These are phyloP conservation scores for Ptyas mucosa DNA, from an alignment of 2,113 vertebrate species.

Conservation along the genomic window DNA sequence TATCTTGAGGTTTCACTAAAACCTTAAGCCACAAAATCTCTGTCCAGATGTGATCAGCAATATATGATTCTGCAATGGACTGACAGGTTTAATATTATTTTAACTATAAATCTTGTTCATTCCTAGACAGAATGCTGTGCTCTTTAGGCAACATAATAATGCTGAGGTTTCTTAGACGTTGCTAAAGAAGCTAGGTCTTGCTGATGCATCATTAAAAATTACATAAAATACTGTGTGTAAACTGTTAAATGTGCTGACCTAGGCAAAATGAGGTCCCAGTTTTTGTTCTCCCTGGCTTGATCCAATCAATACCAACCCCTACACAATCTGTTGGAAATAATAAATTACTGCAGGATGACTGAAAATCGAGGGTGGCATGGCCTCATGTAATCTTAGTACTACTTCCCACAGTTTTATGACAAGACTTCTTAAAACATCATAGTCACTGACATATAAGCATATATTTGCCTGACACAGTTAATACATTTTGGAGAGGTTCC, in stretches of 20 bases:
- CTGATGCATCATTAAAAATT: constrained; percentile 8
- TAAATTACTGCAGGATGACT: constrained; percentile 15
- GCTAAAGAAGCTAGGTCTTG: background rate
- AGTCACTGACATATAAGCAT: background rate
- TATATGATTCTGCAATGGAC: background rate
- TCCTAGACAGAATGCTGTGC: background rate
- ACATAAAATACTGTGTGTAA: background rate
- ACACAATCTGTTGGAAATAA: constrained; percentile 4
- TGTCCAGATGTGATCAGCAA: background rate
- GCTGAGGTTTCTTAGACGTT: background rate
- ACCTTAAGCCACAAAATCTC: background rate
- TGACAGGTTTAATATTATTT: background rate
- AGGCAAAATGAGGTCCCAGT: background rate
- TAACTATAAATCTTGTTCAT: constrained; percentile 17
- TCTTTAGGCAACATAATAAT: constrained; percentile 18
- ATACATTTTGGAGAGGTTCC: background rate
- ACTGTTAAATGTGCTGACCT: background rate
- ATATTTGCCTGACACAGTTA: background rate
- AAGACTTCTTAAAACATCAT: background rate
- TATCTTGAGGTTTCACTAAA: background rate
- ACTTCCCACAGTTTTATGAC: background rate
- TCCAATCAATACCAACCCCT: background rate
- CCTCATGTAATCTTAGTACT: background rate
- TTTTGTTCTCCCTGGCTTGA: background rate
- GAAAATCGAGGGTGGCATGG: background rate